phyloP scores from a whole-genome alignment of 2,888 invertebrate species.

The Periphyllus acericola region DNA sequence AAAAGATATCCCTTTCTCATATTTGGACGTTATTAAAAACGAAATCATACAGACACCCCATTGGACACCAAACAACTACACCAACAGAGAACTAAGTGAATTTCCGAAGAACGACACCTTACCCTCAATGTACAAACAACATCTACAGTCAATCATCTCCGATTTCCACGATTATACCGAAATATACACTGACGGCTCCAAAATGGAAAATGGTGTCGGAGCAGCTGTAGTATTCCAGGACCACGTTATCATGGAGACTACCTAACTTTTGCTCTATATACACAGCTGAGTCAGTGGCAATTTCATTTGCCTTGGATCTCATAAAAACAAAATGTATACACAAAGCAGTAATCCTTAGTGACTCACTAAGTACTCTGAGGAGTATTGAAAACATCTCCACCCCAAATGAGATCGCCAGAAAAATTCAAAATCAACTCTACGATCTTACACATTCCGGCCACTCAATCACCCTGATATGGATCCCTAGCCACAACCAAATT shows the following conservation, averaged over 20 bases:
- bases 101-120: neutral
- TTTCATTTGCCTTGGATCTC: neutral
- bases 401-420: neutral
- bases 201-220: neutral
- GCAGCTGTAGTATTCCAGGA: neutral
- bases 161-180: neutral
- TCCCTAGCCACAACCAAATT: too few relatives aligned
- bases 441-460: too few relatives aligned
- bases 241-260: neutral
- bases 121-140: too few relatives aligned
- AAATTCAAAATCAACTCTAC: too few relatives aligned
- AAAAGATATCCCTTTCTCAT: neutral
- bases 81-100: neutral
- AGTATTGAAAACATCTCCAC: neutral
- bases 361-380: neutral
- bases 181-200: conserved; percentile 11
- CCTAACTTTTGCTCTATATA: neutral
- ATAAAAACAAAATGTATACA: neutral
- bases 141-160: too few relatives aligned
- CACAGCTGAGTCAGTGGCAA: neutral
- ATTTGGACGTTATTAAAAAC: neutral
- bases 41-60: neutral
- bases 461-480: too few relatives aligned
- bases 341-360: conserved; percentile 1
- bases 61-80: neutral